Base-by-base conservation (phyloP, 2,113 vertebrate species). In the Gorilla gorilla region DNA sequence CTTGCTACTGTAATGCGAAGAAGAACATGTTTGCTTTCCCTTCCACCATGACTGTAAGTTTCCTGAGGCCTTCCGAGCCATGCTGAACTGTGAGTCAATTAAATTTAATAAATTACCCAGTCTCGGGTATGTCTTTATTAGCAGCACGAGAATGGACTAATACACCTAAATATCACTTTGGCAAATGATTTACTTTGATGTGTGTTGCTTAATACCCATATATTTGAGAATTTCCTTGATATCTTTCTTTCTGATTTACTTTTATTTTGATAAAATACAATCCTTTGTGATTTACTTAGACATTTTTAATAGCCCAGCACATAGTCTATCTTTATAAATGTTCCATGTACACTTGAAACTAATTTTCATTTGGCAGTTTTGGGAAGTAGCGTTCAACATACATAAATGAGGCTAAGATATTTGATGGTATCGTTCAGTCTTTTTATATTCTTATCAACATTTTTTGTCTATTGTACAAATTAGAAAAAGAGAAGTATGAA, bases 241-340 rank as follows among this genome's bases (percentile, higher is more conserved):
- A 68, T 66, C 17, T 50, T 92, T 68, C 76, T 80, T 82, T 90
- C 25, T 64, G 93, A 55, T 79, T 72, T 92, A 48, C 45, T 79
- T 52, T 8, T 11, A 32, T 59, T 88, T 93, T 70, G 0, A 6
- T 68, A 50, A 57, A 32, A 88, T 43, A 38, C 38, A 76, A 75
- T 75, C 80, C 35, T 95, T 95, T 79, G 50, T 66, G 43, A 95
- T n/a, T 73, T 85, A 79, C 2, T 70, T n/a, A 82, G 52, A 89
- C 13, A 18, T 52, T 80, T 94, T 86, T 66, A 79, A 57, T 32
- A 95, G 6, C 14, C 38, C 22, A 27, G 4, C 23, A 25, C 45
- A n/a, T 82, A 6, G 27, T 52, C 43, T 66, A 45, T 35, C 59
- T 92, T 93, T 82, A 86, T 6, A 94, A 96, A 64, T 64, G 17